phyloP scores from a whole-genome alignment of 2,888 invertebrate species.

The Apamea epomidion region DNA sequence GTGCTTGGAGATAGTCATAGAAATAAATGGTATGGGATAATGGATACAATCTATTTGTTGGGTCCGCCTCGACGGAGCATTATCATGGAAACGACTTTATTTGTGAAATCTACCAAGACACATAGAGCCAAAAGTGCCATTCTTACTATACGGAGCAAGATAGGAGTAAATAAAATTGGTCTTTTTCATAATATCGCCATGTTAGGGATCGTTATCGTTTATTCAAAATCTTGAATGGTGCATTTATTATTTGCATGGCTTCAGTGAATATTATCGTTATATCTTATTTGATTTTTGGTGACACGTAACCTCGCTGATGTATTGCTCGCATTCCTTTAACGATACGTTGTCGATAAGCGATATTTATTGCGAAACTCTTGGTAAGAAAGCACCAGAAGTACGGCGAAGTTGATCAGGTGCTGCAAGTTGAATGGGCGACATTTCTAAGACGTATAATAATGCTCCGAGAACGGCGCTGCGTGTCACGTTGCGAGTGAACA shows the following conservation, averaged over 20 bases:
- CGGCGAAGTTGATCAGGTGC: slow-evolving; percentile 50
- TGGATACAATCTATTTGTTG: slow-evolving; percentile 71
- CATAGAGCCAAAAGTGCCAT: slow-evolving; percentile 43
- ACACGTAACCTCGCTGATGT: slow-evolving; percentile 1
- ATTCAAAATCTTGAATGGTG: slow-evolving; percentile 4
- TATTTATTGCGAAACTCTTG: slow-evolving; percentile 33
- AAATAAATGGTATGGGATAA: slow-evolving; percentile 70
- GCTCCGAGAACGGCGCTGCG: slow-evolving; percentile 38
- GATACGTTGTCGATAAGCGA: slow-evolving; percentile 22
- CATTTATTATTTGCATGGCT: slow-evolving; percentile 19
- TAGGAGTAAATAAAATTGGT: slow-evolving; percentile 46
- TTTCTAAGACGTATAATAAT: slow-evolving; percentile 54
- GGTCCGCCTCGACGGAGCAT: slow-evolving; percentile 66
- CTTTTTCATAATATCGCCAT: slow-evolving; percentile 36
- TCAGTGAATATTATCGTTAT: slow-evolving; percentile 23
- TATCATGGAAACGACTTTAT: slow-evolving; percentile 73
- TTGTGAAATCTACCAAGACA: slow-evolving; percentile 69
- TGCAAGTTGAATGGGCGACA: slow-evolving; percentile 51
- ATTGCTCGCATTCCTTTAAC: slow-evolving; percentile 7
- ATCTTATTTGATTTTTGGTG: slow-evolving; percentile 16
- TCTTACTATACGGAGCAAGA: slow-evolving; percentile 39
- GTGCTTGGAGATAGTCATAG: slow-evolving; percentile 68
- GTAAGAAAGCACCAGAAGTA: slow-evolving; percentile 25
- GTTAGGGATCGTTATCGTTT: slow-evolving; percentile 34
- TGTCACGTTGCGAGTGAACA: slow-evolving; percentile 54